Percentiles rank a stretch among this genome's conserved stretches.
These are phyloP conservation scores for Ectemnius cavifrons DNA, from an alignment of 2,888 invertebrate species.

Conservation along the genomic window DNA sequence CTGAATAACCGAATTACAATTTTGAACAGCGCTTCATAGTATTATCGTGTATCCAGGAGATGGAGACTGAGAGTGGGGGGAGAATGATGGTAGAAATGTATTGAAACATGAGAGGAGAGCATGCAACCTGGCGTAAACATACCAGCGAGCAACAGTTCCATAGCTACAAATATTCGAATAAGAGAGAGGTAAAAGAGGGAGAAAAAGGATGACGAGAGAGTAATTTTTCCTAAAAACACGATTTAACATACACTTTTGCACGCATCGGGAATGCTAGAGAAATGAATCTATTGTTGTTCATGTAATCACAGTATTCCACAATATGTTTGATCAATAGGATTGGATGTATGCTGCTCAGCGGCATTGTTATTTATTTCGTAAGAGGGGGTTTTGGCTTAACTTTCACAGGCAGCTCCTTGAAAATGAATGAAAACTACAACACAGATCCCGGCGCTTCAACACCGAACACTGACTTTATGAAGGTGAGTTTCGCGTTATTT, in stretches of 20 bases:
- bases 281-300: not conserved
- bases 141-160: too few species aligned
- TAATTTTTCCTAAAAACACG: not conserved
- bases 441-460: too few species aligned
- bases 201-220: not conserved
- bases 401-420: not conserved
- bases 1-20: constrained; percentile 25
- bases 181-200: too few species aligned
- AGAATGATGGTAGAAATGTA: too few species aligned
- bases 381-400: not conserved
- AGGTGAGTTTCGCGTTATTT: not conserved
- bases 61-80: too few species aligned
- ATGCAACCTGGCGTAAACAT: too few species aligned
- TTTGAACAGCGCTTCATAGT: not conserved
- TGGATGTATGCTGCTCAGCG: not conserved
- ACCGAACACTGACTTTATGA: not conserved
- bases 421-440: not conserved
- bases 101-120: too few species aligned
- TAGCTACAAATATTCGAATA: too few species aligned
- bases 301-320: not conserved
- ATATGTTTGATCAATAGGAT: not conserved
- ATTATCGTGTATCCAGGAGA: too few species aligned
- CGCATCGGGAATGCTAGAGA: not conserved
- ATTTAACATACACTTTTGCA: not conserved
- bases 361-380: not conserved